Conservation (phyloP, 2,888 invertebrate species). For the Tenthredo distinguenda region DNA sequence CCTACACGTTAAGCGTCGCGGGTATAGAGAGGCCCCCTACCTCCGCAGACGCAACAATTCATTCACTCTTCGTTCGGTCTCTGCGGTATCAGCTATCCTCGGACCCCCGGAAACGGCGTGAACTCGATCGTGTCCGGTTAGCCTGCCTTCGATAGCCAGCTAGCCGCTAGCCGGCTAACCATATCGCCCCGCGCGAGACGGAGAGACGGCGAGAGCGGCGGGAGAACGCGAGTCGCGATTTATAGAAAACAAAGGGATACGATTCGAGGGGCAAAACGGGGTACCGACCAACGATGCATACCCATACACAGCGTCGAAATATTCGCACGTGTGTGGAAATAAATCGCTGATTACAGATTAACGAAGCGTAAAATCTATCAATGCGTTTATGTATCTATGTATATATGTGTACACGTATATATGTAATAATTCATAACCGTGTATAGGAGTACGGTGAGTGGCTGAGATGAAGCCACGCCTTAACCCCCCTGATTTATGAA, state of each 20-base stretch:
- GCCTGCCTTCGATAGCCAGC: not conserved
- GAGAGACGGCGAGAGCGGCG: not conserved
- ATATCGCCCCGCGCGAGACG: not conserved
- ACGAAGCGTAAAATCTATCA: not conserved
- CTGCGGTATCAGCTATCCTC: not conserved
- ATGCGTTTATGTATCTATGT: no score
- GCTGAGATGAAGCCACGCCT: slow-evolving; percentile 63
- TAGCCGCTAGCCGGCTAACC: not conserved
- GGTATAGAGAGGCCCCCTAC: not conserved
- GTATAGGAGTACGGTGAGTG: slow-evolving; percentile 71
- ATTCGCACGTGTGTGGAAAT: no score
- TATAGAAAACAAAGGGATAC: not conserved
- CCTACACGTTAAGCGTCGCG: not conserved
- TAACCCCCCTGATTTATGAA: slow-evolving; percentile 76
- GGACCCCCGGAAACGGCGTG: slow-evolving; percentile 17
- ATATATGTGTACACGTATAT: not conserved
- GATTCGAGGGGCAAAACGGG: not conserved
- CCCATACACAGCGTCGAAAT: no score
- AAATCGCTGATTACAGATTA: no score
- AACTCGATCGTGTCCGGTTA: not conserved
- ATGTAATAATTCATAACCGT: slow-evolving; percentile 76
- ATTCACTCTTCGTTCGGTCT: slow-evolving; percentile 11
- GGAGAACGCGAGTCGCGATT: not conserved
- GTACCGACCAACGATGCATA: no score
- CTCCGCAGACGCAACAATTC: slow-evolving; percentile 19